These are phyloP conservation scores for Tetropium fuscum DNA, from an alignment of 2,888 invertebrate genomes.

Conservation along the genomic window DNA sequence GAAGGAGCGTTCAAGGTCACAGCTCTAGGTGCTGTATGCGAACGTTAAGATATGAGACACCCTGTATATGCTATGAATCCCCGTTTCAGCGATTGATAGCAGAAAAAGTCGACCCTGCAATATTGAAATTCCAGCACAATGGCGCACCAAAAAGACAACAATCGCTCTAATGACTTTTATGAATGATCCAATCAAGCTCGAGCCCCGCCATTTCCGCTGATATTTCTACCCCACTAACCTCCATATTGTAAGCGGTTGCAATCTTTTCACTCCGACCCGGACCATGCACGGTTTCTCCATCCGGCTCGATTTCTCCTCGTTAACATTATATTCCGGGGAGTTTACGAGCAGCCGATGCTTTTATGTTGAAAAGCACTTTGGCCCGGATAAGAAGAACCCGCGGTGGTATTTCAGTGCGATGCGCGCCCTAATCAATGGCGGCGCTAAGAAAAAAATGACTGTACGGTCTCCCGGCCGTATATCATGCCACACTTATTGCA, in stretches of 20 bases:
- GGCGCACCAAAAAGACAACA: background rate
- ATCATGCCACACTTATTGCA: conserved; percentile 10
- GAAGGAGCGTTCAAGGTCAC: too few relatives aligned
- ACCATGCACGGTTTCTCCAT: background rate
- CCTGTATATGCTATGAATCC: too few relatives aligned
- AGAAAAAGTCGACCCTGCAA: too few relatives aligned
- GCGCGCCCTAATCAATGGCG: conserved; percentile 4
- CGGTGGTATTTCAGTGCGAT: conserved; percentile 3
- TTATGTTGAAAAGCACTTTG: conserved; percentile 11
- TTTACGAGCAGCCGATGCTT: conserved; percentile 10
- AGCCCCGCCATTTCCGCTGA: background rate
- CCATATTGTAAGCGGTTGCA: conserved; percentile 1
- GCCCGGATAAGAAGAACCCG: background rate
- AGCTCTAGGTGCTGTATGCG: too few relatives aligned
- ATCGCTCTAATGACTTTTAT: background rate
- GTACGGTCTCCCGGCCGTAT: background rate
- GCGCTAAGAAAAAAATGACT: background rate
- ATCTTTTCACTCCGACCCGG: background rate
- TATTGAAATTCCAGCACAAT: background rate
- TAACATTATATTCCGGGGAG: background rate
- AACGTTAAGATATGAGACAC: too few relatives aligned
- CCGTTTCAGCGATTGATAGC: too few relatives aligned
- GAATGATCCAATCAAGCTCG: conserved; percentile 1
- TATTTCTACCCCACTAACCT: background rate
- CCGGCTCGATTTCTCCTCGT: background rate